phyloP scores from a whole-genome alignment of 1,140 invertebrate genomes.

The Arctopsyche grandis region DNA sequence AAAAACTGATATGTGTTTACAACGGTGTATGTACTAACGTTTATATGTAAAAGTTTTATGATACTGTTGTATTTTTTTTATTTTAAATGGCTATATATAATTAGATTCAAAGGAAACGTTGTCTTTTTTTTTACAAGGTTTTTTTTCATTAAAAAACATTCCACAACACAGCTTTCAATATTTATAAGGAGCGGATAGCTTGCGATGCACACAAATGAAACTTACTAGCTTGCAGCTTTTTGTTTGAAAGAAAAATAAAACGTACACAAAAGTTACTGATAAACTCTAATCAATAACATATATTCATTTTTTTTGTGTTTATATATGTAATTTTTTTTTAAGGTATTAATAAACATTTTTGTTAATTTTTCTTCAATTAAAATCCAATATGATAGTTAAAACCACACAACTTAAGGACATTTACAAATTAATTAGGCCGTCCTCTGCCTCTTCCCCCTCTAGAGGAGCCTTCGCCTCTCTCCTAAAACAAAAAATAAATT shows the following conservation, averaged over 20 bases:
- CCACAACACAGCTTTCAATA: slow-evolving; percentile 38
- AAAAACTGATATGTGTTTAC: no score
- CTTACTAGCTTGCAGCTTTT: slow-evolving; percentile 40
- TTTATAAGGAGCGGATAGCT: slow-evolving; percentile 35
- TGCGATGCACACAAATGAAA: slow-evolving; percentile 42
- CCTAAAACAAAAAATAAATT: slow-evolving; percentile 56
- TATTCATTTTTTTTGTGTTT: slow-evolving; percentile 41
- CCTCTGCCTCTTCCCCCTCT: slow-evolving; percentile 49
- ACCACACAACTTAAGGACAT: slow-evolving; percentile 35
- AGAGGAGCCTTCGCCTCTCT: slow-evolving; percentile 60
- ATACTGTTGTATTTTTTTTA: no score
- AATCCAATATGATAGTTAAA: slow-evolving; percentile 42
- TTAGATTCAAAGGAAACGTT: no score
- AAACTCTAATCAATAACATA: slow-evolving; percentile 41
- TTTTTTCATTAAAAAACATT: background rate
- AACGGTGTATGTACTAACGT: no score
- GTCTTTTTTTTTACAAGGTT: no score
- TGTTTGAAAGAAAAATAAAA: slow-evolving; percentile 22
- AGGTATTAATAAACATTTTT: slow-evolving; percentile 42
- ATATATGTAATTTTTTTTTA: slow-evolving; percentile 26
- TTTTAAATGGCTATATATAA: no score
- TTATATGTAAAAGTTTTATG: no score
- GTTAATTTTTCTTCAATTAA: slow-evolving; percentile 38
- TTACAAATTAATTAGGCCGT: slow-evolving; percentile 48
- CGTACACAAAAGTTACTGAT: slow-evolving; percentile 36